A percentile compares a stretch with the other conserved stretches of the same genome.
Evolutionary conservation across 2,113 vertebrate species (phyloP).

Genomic region (Progne subis): DNA sequence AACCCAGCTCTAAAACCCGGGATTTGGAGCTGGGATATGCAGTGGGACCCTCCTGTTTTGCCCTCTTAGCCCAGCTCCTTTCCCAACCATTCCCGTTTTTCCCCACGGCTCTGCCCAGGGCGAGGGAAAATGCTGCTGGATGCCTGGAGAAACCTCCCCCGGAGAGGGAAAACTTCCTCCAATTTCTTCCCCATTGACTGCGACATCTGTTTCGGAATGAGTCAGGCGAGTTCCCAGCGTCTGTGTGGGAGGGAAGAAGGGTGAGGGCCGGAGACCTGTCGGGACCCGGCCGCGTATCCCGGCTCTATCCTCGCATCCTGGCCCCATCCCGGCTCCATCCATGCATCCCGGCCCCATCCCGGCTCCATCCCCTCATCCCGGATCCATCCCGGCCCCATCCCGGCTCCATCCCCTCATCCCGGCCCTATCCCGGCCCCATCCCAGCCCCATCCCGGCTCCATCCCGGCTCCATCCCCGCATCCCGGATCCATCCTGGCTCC

Average conservation of each 20-base stretch:
- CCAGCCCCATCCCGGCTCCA: background rate
- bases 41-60: fast-evolving
- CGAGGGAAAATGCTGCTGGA: background rate
- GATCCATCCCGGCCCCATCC: background rate
- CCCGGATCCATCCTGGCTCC: background rate
- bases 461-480: too few species aligned
- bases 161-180: background rate
- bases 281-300: background rate
- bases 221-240: background rate
- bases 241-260: background rate
- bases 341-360: too few species aligned
- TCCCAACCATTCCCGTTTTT: background rate
- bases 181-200: background rate
- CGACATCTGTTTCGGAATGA: background rate
- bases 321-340: too few species aligned
- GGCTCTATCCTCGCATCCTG: background rate
- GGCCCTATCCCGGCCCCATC: too few species aligned
- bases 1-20: background rate
- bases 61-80: background rate
- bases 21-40: background rate
- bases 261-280: background rate
- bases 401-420: background rate
- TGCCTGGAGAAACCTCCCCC: background rate
- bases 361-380: background rate
- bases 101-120: background rate